Percentiles rank a stretch among this genome's conserved stretches.
Evolutionary conservation across 2,113 vertebrate genomes (phyloP).

Genomic region (Bothrops jararaca): DNA sequence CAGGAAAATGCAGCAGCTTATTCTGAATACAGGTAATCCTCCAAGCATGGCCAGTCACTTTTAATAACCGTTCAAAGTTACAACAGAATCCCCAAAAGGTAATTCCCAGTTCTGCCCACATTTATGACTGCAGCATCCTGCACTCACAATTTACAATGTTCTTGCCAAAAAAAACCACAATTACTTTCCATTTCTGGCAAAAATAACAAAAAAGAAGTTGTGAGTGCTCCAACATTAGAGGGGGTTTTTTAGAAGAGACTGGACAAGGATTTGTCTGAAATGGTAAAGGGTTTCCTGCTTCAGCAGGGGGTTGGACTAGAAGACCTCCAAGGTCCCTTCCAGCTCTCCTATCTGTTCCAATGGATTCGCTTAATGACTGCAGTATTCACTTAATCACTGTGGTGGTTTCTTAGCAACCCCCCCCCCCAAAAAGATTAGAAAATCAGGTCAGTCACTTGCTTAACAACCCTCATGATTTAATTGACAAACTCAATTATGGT

Average conservation of each 20-base stretch:
- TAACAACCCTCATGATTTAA: background rate
- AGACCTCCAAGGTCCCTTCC: background rate
- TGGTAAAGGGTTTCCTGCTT: background rate
- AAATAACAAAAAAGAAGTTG: background rate
- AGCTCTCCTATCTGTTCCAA: background rate
- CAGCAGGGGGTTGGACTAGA: background rate
- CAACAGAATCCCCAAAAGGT: no score
- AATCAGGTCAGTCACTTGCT: background rate
- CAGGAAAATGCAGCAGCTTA: background rate
- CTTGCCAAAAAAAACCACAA: background rate
- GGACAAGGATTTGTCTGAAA: background rate
- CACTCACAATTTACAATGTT: background rate
- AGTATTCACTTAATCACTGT: background rate
- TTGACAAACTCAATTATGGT: background rate
- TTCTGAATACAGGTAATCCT: background rate
- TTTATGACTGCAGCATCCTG: background rate
- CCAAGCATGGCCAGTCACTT: no score
- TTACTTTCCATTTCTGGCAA: background rate
- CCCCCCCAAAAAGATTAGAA: background rate
- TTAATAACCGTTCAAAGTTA: no score
- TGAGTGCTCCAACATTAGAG: background rate
- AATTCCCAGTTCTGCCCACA: no score
- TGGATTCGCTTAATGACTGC: background rate
- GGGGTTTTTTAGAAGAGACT: background rate
- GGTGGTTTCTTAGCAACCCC: no score